Evolutionary conservation across 2,113 vertebrate genomes (phyloP).

Genomic region (Danionella cerebrum): DNA sequence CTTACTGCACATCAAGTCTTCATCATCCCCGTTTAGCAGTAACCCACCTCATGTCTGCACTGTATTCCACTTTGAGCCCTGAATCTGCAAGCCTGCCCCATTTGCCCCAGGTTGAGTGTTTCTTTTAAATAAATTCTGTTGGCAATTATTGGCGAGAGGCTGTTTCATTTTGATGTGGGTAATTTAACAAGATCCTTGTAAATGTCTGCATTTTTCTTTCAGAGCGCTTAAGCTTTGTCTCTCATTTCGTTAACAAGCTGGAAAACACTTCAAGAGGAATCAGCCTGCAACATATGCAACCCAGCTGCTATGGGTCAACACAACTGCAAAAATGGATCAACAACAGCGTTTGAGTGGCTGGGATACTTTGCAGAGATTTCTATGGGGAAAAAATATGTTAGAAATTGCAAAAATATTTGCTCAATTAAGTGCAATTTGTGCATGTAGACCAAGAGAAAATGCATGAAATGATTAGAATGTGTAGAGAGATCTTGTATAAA

Average conservation of each 20-base stretch:
- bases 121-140: constrained; percentile 35
- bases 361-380: constrained; percentile 6
- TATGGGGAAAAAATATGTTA: constrained; percentile 7
- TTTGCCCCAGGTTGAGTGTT: constrained; percentile 27
- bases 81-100: not conserved
- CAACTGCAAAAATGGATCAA: constrained; percentile 28
- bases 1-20: not conserved
- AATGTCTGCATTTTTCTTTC: constrained; percentile 44
- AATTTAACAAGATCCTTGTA: constrained; percentile 46
- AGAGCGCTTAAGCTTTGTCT: constrained; percentile 33
- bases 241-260: constrained; percentile 48
- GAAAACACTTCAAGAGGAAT: constrained; percentile 42
- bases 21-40: not conserved
- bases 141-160: constrained; percentile 41
- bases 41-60: no score
- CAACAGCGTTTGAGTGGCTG: not conserved
- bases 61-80: not conserved
- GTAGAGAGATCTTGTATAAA: not conserved
- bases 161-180: constrained; percentile 50
- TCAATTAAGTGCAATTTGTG: constrained; percentile 21
- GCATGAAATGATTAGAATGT: not conserved
- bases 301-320: constrained; percentile 34
- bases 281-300: constrained; percentile 30
- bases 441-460: not conserved
- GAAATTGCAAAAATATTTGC: constrained; percentile 22